Conservation (phyloP, 2,113 vertebrate species). For the Megaceryle maxima region DNA sequence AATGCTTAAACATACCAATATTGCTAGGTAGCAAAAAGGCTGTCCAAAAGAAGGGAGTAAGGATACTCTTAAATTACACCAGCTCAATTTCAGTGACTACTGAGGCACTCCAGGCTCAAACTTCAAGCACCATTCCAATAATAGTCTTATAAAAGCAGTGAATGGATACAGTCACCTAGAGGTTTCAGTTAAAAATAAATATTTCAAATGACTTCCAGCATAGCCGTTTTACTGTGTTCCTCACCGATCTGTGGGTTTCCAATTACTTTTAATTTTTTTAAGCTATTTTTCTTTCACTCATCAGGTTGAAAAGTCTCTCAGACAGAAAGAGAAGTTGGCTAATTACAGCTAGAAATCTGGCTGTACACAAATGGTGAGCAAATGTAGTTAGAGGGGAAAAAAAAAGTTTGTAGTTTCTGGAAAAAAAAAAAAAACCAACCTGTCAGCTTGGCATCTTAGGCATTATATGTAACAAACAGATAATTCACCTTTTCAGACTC, state of each 20-base stretch:
- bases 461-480: neutral
- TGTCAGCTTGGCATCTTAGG: neutral
- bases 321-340: neutral
- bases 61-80: neutral
- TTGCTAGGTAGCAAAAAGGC: neutral
- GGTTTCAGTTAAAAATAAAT: neutral
- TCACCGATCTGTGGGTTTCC: fast-evolving
- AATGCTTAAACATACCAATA: neutral
- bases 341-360: neutral
- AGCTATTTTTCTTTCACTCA: neutral
- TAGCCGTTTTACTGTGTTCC: neutral
- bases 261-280: neutral
- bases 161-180: neutral
- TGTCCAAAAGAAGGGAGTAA: neutral
- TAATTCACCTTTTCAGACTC: neutral
- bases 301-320: neutral
- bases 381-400: neutral
- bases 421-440: neutral
- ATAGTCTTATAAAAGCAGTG: neutral
- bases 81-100: neutral
- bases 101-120: neutral
- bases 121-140: neutral
- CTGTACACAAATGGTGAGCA: neutral
- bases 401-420: neutral
- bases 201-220: neutral